A percentile compares a stretch with the other conserved stretches of the same genome.
Evolutionary conservation across 2,888 invertebrate species (phyloP).

Genomic region (Pantelozetes paolii): DNA sequence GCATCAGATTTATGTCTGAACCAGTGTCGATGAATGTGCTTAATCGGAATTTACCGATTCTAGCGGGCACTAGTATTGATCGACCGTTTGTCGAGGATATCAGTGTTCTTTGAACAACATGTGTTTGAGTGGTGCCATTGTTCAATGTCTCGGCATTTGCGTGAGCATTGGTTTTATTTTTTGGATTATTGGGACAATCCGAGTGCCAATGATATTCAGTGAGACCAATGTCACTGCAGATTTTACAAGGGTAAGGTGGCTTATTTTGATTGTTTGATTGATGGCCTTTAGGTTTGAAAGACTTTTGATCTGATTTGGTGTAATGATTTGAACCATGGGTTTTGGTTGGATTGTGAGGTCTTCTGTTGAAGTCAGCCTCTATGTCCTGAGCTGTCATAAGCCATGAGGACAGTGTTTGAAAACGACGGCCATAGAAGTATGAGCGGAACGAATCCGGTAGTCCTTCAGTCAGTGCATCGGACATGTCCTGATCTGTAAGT

Average conservation of each 20-base stretch:
- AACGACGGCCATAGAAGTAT: slow-evolving; percentile 13
- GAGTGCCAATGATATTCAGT: too few relatives aligned
- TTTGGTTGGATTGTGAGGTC: not conserved
- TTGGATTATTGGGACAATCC: too few relatives aligned
- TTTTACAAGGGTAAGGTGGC: too few relatives aligned
- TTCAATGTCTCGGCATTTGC: too few relatives aligned
- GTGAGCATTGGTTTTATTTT: too few relatives aligned
- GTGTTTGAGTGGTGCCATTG: too few relatives aligned
- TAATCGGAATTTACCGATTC: not conserved
- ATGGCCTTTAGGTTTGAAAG: too few relatives aligned
- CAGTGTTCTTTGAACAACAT: too few relatives aligned
- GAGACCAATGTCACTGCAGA: too few relatives aligned
- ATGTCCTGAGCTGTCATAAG: not conserved
- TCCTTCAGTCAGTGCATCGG: slow-evolving; percentile 15
- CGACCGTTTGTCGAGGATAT: too few relatives aligned
- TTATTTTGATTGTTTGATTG: too few relatives aligned
- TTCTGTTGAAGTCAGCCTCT: not conserved
- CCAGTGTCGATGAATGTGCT: not conserved
- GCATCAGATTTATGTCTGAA: not conserved
- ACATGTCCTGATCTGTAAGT: not conserved
- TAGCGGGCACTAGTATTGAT: too few relatives aligned
- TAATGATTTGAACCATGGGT: not conserved
- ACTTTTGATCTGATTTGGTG: not conserved
- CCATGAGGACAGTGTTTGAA: not conserved
- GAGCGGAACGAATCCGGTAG: not conserved